A percentile compares a stretch with the other conserved stretches of the same genome.
phyloP scores from a whole-genome alignment of 2,888 invertebrate genomes.

The Rhorus exstirpatorius region DNA sequence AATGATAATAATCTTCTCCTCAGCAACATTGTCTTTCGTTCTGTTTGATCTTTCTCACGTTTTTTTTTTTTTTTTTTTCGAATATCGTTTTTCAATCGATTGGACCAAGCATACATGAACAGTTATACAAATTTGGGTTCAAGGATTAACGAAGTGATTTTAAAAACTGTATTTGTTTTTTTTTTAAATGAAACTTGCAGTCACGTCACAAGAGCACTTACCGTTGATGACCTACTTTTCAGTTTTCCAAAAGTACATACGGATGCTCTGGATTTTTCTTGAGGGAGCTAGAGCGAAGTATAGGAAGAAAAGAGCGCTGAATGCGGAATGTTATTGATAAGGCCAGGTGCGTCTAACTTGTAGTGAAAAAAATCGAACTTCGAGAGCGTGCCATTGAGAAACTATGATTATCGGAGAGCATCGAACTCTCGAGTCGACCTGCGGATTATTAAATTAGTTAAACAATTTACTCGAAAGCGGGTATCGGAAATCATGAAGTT shows the following conservation, averaged over 20 bases:
- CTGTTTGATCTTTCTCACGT: slow-evolving; percentile 11
- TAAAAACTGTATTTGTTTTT: neutral
- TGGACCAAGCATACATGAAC: too few species aligned
- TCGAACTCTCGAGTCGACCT: neutral
- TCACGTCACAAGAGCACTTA: slow-evolving; percentile 17
- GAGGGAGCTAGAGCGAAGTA: neutral
- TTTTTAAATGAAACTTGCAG: neutral
- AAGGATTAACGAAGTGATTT: neutral
- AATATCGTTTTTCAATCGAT: too few species aligned
- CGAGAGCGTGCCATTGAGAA: slow-evolving; percentile 41
- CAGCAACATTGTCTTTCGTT: slow-evolving; percentile 1
- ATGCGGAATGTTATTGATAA: slow-evolving; percentile 55
- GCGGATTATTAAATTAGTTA: slow-evolving; percentile 46
- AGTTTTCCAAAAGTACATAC: slow-evolving; percentile 33
- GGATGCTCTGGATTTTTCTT: slow-evolving; percentile 14
- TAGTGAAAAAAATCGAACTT: slow-evolving; percentile 35
- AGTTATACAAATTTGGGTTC: neutral
- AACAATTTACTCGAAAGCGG: slow-evolving; percentile 27
- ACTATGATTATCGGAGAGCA: slow-evolving; percentile 31
- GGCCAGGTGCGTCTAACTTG: slow-evolving; percentile 34
- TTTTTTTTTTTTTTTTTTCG: neutral
- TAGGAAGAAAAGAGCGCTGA: slow-evolving; percentile 30
- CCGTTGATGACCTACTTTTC: slow-evolving; percentile 28
- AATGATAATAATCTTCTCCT: slow-evolving; percentile 12
- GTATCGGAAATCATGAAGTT: slow-evolving; percentile 16